phyloP scores from a whole-genome alignment of 30 jellyfish, hydroid and myxozoan genomes.

The Pseudorhiza aurosa region DNA sequence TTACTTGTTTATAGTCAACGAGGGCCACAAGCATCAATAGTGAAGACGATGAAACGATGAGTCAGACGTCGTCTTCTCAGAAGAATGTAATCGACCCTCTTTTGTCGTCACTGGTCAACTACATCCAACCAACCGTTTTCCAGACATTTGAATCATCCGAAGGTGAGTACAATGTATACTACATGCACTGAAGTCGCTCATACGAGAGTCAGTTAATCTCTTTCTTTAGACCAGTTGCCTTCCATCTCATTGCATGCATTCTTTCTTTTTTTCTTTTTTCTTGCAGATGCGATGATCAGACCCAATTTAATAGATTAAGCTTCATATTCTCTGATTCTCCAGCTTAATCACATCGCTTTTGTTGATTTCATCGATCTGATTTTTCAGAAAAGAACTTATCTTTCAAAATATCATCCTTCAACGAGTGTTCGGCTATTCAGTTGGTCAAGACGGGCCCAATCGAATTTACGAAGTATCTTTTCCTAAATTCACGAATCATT shows the following conservation, averaged over 20 bases:
- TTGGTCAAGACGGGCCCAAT: constrained; percentile 74
- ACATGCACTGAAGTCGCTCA: too few relatives aligned
- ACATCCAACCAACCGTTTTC: constrained; percentile 83
- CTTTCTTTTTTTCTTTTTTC: too few relatives aligned
- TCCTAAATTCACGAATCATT: too few relatives aligned
- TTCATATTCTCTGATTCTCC: too few relatives aligned
- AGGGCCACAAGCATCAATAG: constrained; percentile 43
- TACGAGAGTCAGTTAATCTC: too few relatives aligned
- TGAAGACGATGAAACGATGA: constrained; percentile 35
- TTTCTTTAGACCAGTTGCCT: too few relatives aligned
- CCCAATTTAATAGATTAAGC: too few relatives aligned
- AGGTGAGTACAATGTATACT: constrained; percentile 36
- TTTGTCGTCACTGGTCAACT: constrained; percentile 81
- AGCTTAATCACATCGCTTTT: too few relatives aligned
- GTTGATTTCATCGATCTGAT: neutral
- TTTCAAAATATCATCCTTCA: constrained; percentile 78
- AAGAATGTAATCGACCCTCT: constrained; percentile 75
- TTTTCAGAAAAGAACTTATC: constrained; percentile 64
- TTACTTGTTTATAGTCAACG: constrained; percentile 27
- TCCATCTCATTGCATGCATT: too few relatives aligned
- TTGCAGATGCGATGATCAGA: too few relatives aligned
- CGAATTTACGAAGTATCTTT: constrained; percentile 82
- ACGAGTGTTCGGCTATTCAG: constrained; percentile 72
- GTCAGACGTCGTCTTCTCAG: constrained; percentile 16
- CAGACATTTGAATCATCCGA: constrained; percentile 79